These are phyloP conservation scores for Anas platyrhynchos DNA, from an alignment of 2,113 vertebrate genomes.

Conservation along the genomic window DNA sequence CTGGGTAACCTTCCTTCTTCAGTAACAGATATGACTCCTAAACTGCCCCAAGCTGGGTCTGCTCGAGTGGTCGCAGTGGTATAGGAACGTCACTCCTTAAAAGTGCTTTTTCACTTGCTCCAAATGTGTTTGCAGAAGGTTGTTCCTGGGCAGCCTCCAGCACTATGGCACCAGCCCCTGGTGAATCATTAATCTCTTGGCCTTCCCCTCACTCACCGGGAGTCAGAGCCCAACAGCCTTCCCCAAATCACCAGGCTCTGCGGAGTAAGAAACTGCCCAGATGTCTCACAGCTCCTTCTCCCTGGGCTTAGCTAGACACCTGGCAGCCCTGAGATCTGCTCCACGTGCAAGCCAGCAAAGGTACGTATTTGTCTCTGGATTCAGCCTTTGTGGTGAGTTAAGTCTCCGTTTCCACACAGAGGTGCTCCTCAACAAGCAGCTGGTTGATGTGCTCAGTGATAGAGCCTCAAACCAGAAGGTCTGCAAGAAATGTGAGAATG, in stretches of 20 bases:
- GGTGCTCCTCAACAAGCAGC: not conserved
- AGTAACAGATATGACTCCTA: not conserved
- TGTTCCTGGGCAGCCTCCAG: not conserved
- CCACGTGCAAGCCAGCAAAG: not conserved
- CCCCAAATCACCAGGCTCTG: not conserved
- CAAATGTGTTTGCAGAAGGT: not conserved
- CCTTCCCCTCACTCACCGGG: not conserved
- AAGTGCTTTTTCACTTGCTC: not conserved
- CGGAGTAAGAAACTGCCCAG: not conserved
- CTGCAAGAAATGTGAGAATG: accelerated
- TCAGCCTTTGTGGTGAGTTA: not conserved
- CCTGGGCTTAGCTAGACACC: not conserved
- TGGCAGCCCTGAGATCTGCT: not conserved
- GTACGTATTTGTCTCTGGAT: not conserved
- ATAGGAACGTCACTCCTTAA: not conserved
- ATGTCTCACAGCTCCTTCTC: not conserved
- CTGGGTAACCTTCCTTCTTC: not conserved
- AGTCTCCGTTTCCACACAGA: not conserved
- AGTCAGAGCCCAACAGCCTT: not conserved
- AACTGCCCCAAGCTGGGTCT: not conserved
- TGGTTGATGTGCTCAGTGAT: not conserved
- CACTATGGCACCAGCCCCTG: not conserved
- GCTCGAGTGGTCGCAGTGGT: not conserved
- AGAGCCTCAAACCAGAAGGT: not conserved
- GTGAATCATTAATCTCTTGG: not conserved